Evolutionary conservation across 2,113 vertebrate species (phyloP), one percentile per base, ranked within the genome.

Genomic region (Chloropsis hardwickii): DNA sequence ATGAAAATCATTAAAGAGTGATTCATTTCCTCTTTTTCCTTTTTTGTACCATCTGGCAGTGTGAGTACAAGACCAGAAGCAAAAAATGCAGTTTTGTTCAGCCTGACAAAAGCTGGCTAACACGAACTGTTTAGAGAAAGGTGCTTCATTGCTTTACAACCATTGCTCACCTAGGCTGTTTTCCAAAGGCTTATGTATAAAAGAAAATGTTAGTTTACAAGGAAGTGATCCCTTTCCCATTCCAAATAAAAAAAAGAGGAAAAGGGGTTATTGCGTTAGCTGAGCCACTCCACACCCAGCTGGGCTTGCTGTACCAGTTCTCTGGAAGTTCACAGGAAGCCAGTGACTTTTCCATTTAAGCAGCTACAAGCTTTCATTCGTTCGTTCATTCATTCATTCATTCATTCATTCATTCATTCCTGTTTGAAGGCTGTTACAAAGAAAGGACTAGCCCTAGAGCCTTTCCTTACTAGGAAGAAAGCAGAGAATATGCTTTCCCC

Each of bases 1-100:
- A 90, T 25, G 24, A 78, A 95, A 95, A 93, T 94, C 93, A 86
- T 93, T 95, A 90, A 69, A 89, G 33, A 71, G 45, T 94, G 69
- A 93, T 92, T 94, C 7, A 88, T 82, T 96, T 93, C 84, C 66
- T 79, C 67, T 71, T 88, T 88, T 64, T 85, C 65, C 12, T 57
- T 88, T 92, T 82, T 54, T 73, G 50, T 73, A 77, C 87, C 89
- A 91, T 92, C 90, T 94, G 93, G 87, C 60, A 94, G 31, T 3
- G 1, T 88, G 85, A 95, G 70, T 48, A 58, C 9, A 7, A 90
- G 56, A 87, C 71, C 39, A 73, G 71, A 83, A 95, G 82, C n/a
- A 87, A 96, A 91, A 93, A 76, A 79, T 40, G 31, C 56, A 64
- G 60, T 88, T 90, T 78, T 83, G 60, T 90, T 86, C 79, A 86